Percentiles rank a stretch among this genome's conserved stretches.
Conservation (phyloP, 1,140 invertebrate species). For the Drosophila novamexicana region DNA sequence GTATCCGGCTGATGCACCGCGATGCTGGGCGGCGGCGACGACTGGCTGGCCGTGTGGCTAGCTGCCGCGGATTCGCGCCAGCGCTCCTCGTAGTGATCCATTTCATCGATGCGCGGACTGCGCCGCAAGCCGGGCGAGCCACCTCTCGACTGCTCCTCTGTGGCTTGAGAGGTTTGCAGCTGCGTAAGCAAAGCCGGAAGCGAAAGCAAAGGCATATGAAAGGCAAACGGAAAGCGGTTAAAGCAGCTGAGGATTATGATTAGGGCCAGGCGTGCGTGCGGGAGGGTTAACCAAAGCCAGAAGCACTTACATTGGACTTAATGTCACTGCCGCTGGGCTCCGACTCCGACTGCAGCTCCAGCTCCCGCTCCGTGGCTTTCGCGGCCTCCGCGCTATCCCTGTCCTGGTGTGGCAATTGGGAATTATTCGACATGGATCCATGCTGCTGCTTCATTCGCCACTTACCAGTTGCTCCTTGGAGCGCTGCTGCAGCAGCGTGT, state of each 20-base stretch:
- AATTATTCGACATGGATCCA: background rate
- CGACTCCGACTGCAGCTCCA: no score
- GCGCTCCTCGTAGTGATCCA: conserved; percentile 76
- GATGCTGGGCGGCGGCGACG: conserved; percentile 61
- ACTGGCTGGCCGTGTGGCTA: background rate
- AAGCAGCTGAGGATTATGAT: conserved; percentile 13
- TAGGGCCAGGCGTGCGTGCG: conserved; percentile 5
- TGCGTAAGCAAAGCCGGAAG: conserved; percentile 32
- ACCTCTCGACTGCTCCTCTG: conserved; percentile 61
- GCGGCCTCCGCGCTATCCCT: conserved; percentile 40
- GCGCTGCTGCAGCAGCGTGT: conserved; percentile 40
- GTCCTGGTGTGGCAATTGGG: conserved; percentile 35
- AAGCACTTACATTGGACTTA: conserved; percentile 74
- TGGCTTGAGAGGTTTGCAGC: conserved; percentile 68
- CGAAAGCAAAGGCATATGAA: conserved; percentile 37
- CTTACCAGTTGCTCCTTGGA: conserved; percentile 70
- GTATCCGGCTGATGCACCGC: conserved; percentile 60
- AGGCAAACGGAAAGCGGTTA: conserved; percentile 65
- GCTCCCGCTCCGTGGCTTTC: conserved; percentile 10
- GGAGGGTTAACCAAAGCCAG: conserved; percentile 23
- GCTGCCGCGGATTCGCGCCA: conserved; percentile 59
- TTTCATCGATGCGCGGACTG: conserved; percentile 80
- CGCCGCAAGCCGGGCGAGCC: conserved; percentile 69
- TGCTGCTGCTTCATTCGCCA: background rate
- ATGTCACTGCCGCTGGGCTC: conserved; percentile 55